Evolutionary conservation across 2,888 invertebrate genomes (phyloP), one percentile per base, ranked within the genome.

Genomic region (Volucella inanis): DNA sequence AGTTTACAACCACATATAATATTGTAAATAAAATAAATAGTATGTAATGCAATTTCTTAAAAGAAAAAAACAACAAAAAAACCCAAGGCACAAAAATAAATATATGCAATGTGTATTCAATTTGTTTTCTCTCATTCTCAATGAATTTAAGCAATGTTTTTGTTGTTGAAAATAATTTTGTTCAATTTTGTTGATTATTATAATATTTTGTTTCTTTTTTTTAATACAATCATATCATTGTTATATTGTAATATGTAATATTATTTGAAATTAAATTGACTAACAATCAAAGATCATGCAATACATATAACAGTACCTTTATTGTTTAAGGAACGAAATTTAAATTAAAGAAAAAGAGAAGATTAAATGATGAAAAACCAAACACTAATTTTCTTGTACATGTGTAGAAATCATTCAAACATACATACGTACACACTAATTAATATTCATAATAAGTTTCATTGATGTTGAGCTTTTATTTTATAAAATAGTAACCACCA

Each of bases 161-260:
- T 31, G 0, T 31, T 31, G 31, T 31, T 31, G 31, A 31, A 31
- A 31, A 31, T 31, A 31, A 0, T 64, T 64, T 72, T 55, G 18
- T 55, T 47, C 3, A 10, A 38, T 76, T 76, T 68, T 2, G 18
- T 68, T 57, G 6, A 14, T 10, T 71, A 18, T 43, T 71, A 31
- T 65, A 14, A 9, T 61, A 31, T 38, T 64, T 82, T 74, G 11
- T 47, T 64, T 81, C n/a, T 55, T 6, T 71, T 15, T 72, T 45
- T 77, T 83, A 74, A 79, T 79, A 47, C 70, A 70, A 83, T 83
- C 83, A 83, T 79, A 83, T 83, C 83, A 83, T 83, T 83, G 83
- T 83, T 83, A 74, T 83, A 78, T 83, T 83, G 70, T 83, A 78
- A 31, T 31, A 31, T 31, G 31, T 31, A 31, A 31, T 31, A 31